Evolutionary conservation across 2,113 vertebrate species (phyloP), one percentile per base, ranked within the genome.

Genomic region (Trogon melanurus): DNA sequence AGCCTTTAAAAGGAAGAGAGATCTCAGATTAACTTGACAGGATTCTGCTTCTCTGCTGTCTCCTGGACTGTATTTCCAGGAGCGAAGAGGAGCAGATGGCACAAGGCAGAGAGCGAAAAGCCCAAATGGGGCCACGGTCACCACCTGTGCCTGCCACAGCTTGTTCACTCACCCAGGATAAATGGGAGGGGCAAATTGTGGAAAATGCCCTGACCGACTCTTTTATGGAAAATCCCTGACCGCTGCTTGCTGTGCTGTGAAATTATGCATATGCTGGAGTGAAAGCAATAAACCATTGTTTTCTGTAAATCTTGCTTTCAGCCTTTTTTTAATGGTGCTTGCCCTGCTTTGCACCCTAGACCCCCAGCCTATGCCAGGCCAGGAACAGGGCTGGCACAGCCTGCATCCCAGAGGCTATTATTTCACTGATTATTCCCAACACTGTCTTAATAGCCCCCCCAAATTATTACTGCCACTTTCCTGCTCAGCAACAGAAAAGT

Each of bases 81-180:
- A 85, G 51, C 75, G 67, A 80, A 58, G 64, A 83, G 60, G 20
- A 95, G 83, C 92, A 97, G 95, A 95, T 92, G 95, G 94, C 86
- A 60, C 38, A 70, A 81, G 32, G 38, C 60, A 86, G 65, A 93
- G n/a, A 89, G n/a, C 1, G 21, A 71, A 76, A 74, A 60, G 29
- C 32, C 48, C 76, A 71, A 92, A 64, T 0, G 14, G 60, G 93
- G 86, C 79, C 83, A 44, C 1, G 2, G 56, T 56, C 83, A 67
- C 89, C 91, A 86, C 83, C 88, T 96, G 94, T 89, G 79, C 91
- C 88, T 80, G 86, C 79, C 83, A 51, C 83, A 80, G 86, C 83
- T 64, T 61, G 85, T 62, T 93, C 94, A 32, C 51, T 95, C 92
- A 86, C 64, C 79, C 22, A 0, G 92, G 67, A 84, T 48, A 84